Conservation (phyloP, 2,888 invertebrate genomes). For the Melanophora roralis region DNA sequence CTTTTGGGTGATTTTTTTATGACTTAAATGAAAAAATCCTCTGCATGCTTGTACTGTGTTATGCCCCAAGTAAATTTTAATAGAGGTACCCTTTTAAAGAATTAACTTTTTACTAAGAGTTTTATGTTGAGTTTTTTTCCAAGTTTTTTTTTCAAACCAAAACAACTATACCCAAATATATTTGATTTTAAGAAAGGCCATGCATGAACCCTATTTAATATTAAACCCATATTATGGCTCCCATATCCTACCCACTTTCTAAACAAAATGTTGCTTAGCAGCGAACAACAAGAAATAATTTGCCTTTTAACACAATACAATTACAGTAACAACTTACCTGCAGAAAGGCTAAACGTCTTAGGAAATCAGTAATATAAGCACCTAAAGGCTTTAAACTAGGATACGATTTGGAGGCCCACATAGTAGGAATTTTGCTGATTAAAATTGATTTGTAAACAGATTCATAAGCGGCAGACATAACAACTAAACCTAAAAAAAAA, state of each 20-base stretch:
- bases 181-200: background rate
- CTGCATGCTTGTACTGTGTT: too few species aligned
- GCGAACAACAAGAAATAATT: background rate
- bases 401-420: conserved; percentile 92
- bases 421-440: conserved; percentile 87
- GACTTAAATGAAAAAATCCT: too few species aligned
- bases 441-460: conserved; percentile 90
- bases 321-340: conserved; percentile 80
- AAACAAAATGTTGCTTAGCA: conserved; percentile 53
- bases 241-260: conserved; percentile 43
- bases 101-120: too few species aligned
- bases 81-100: too few species aligned
- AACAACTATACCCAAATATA: background rate
- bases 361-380: conserved; percentile 90
- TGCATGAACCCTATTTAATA: background rate
- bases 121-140: too few species aligned
- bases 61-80: too few species aligned
- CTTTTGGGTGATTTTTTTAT: too few species aligned
- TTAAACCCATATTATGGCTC: background rate
- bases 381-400: conserved; percentile 94
- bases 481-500: conserved; percentile 84
- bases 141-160: background rate
- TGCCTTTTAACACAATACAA: background rate
- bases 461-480: conserved; percentile 91
- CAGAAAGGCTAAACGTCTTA: conserved; percentile 89